Percentiles rank a stretch among this genome's conserved stretches.
These are phyloP conservation scores for Capitulum mitella DNA, from an alignment of 2,888 invertebrate genomes.

Conservation along the genomic window DNA sequence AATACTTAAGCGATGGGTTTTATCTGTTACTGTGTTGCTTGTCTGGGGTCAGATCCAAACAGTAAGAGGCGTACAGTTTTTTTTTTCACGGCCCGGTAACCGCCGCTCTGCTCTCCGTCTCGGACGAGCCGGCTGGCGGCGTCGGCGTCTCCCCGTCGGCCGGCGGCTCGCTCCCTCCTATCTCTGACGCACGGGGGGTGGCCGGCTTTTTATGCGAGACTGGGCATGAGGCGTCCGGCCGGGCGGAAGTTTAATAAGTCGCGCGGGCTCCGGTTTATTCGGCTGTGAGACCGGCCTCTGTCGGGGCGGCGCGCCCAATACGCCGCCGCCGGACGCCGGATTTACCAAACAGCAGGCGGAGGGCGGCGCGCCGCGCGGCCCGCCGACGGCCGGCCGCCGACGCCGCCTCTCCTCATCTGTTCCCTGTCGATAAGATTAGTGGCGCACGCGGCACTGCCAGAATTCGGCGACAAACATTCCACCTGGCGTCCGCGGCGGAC, in stretches of 20 bases:
- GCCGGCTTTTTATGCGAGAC: constrained; percentile 20
- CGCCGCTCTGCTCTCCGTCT: not conserved
- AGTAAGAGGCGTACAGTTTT: not conserved
- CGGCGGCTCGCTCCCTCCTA: not conserved
- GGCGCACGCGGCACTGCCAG: not conserved
- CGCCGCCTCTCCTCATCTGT: not conserved
- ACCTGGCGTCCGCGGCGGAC: no score
- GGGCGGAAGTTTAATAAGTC: constrained; percentile 23
- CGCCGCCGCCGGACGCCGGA: no score
- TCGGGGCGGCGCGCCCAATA: not conserved
- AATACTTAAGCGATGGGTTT: no score
- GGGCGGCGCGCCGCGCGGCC: not conserved
- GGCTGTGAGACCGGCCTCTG: not conserved
- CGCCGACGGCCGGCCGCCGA: not conserved
- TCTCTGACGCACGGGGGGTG: not conserved
- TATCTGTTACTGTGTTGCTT: not conserved
- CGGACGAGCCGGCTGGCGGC: not conserved
- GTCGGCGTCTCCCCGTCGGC: not conserved
- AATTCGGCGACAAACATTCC: not conserved
- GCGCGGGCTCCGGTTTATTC: constrained; percentile 16
- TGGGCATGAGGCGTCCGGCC: constrained; percentile 14
- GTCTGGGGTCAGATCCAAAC: not conserved
- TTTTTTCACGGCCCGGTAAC: not conserved
- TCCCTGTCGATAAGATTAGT: constrained; percentile 17
- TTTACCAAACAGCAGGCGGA: not conserved